Evolutionary conservation across 2,113 vertebrate species (phyloP).

Genomic region (Calypte anna): DNA sequence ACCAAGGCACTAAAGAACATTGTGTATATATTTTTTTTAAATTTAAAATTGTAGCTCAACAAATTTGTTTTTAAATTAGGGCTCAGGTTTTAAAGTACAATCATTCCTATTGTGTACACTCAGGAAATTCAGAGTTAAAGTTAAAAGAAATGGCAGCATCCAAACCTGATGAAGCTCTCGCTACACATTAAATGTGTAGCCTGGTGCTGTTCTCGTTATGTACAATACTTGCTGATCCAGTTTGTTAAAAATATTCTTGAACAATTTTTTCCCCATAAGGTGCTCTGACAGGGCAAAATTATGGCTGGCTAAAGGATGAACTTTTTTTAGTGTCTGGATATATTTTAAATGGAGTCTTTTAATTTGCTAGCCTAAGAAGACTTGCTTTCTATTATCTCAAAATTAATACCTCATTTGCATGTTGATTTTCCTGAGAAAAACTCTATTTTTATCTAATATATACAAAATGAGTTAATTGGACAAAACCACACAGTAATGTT

Average conservation of each 20-base stretch:
- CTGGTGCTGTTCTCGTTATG: not conserved
- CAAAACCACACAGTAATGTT: not conserved
- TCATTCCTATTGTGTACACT: not conserved
- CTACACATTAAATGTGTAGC: not conserved
- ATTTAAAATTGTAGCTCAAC: not conserved
- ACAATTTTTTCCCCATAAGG: not conserved
- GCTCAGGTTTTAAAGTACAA: not conserved
- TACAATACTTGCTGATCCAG: not conserved
- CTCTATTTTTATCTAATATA: not conserved
- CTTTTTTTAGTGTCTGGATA: not conserved
- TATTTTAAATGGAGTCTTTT: not conserved
- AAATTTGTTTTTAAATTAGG: not conserved
- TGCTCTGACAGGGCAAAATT: not conserved
- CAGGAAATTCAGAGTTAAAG: not conserved
- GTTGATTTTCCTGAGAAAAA: not conserved
- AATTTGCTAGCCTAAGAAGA: not conserved
- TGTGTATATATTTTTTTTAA: fast-evolving
- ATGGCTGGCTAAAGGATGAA: not conserved
- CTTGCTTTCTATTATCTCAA: not conserved
- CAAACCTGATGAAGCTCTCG: not conserved
- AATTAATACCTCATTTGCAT: not conserved
- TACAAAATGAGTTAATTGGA: not conserved
- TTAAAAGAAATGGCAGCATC: not conserved
- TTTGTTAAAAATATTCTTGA: not conserved
- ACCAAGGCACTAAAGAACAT: not conserved